These are phyloP conservation scores for Neosilurus mollespiculum DNA, from an alignment of 2,797 vertebrate species.

Conservation along the genomic window DNA sequence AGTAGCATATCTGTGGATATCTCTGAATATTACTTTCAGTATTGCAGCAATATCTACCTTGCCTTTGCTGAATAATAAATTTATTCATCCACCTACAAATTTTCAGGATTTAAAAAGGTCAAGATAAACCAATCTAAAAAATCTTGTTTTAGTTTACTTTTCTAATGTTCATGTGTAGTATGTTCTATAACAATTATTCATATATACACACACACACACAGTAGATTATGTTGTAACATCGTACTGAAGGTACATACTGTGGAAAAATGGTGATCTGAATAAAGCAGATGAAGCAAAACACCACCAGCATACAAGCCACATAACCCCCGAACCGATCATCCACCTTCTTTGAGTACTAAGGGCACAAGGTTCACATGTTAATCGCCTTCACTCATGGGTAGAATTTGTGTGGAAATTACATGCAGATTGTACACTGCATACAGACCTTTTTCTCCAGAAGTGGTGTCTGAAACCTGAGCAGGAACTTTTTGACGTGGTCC, in stretches of 20 bases:
- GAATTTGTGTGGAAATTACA: background rate
- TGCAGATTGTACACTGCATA: background rate
- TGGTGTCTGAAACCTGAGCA: slow-evolving; percentile 90
- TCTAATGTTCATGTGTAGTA: too few relatives aligned
- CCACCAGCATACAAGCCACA: slow-evolving; percentile 85
- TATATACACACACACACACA: too few relatives aligned
- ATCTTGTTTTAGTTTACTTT: too few relatives aligned
- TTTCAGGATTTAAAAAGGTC: too few relatives aligned
- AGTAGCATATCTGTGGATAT: too few relatives aligned
- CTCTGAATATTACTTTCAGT: too few relatives aligned
- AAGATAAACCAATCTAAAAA: too few relatives aligned
- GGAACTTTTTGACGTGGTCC: slow-evolving; percentile 93
- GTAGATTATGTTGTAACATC: background rate
- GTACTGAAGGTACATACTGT: slow-evolving; percentile 73
- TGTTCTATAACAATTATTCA: too few relatives aligned
- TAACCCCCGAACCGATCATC: slow-evolving; percentile 91
- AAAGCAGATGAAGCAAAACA: slow-evolving; percentile 89
- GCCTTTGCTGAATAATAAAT: too few relatives aligned
- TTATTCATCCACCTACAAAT: too few relatives aligned
- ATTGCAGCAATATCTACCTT: too few relatives aligned
- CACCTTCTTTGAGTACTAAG: slow-evolving; percentile 91
- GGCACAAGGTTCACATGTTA: slow-evolving; percentile 31
- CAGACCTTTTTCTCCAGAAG: slow-evolving; percentile 89
- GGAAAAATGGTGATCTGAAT: slow-evolving; percentile 87
- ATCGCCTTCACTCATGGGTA: background rate